These are phyloP conservation scores for Andrena camellia DNA, from an alignment of 2,888 invertebrate genomes.

Conservation along the genomic window DNA sequence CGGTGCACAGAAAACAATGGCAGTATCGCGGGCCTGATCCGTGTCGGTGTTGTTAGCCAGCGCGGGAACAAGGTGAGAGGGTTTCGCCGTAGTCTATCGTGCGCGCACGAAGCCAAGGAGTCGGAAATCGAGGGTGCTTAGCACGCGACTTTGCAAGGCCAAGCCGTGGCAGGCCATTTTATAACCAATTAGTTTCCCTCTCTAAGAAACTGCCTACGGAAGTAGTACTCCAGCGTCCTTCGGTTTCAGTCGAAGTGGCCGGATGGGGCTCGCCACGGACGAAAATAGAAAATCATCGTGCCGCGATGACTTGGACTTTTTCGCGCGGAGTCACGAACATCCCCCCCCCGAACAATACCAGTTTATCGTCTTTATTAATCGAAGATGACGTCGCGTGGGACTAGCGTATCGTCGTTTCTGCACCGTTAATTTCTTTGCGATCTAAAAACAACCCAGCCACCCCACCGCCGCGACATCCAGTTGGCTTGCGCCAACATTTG, in stretches of 20 bases:
- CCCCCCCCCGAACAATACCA: slow-evolving; percentile 19
- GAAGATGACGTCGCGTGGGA: neutral
- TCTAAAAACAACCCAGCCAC: too few relatives aligned
- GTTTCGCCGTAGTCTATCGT: slow-evolving; percentile 65
- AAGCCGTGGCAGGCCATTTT: slow-evolving; percentile 74
- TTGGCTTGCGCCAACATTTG: too few relatives aligned
- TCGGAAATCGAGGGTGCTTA: slow-evolving; percentile 76
- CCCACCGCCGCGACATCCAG: too few relatives aligned
- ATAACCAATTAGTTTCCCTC: slow-evolving; percentile 77
- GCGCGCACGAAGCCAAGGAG: slow-evolving; percentile 63
- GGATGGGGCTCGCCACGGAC: slow-evolving; percentile 7
- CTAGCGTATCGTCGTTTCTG: too few relatives aligned
- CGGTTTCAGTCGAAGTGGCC: slow-evolving; percentile 45
- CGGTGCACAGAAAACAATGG: too few relatives aligned
- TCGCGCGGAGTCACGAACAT: slow-evolving; percentile 37
- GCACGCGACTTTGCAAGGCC: slow-evolving; percentile 75
- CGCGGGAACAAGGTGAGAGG: slow-evolving; percentile 21
- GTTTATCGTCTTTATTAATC: slow-evolving; percentile 42
- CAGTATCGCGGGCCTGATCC: too few relatives aligned
- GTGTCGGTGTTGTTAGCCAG: slow-evolving; percentile 4
- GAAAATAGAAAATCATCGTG: slow-evolving; percentile 63
- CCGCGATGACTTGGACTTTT: slow-evolving; percentile 42
- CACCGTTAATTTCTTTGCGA: neutral
- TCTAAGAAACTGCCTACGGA: slow-evolving; percentile 67
- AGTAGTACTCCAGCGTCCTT: slow-evolving; percentile 58